Evolutionary conservation across 2,113 vertebrate species (phyloP), one percentile per base, ranked within the genome.

Genomic region (Tragulus kanchil): DNA sequence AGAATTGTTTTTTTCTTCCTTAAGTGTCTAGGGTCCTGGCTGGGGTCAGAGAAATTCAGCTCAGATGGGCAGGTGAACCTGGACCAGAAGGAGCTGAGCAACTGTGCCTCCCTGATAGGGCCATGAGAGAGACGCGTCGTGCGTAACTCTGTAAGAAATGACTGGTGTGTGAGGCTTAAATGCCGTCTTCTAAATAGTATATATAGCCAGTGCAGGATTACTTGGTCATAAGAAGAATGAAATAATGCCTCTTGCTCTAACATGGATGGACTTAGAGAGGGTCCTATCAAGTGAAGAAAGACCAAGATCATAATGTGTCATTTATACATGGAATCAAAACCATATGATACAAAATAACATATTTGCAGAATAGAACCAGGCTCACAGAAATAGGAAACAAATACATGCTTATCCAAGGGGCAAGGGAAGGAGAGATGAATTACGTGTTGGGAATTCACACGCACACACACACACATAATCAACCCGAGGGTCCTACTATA

Each of bases 401-500:
- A 19, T 2, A 9, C n/a, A 1, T 6, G 0, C 19, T 73, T 73
- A 25, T 21, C 69, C 42, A 73, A 73, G 0, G 5, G 42, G 21
- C 12, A 12, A 45, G 25, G 17, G 19, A 5, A 45, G 69, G 69
- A 13, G 69, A 73, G 21, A 13, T 23, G 1, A 45, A n/a, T 36
- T 10, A 69, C 16, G 69, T 23, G 19, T 73, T 45, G 42, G 21
- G 36, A 73, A 73, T 73, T 23, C 21, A 45, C 0, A 1, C 1
- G 25, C 45, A 25, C 69, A 73, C 36, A 42, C 10, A 19, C 21
- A 17, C 45, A 23, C 13, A 13, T 45, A 71, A 25, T 25, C 21
- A 71, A 9, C 10, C 36, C 3, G 19, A 71, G 3, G 3, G 36
- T 13, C 69, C 69, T 1, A 71, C 10, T 45, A 36, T 45, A 71